A percentile compares a stretch with the other conserved stretches of the same genome.
These are phyloP conservation scores for Carcharodon carcharias DNA, from an alignment of 2,797 vertebrate genomes.

Conservation along the genomic window DNA sequence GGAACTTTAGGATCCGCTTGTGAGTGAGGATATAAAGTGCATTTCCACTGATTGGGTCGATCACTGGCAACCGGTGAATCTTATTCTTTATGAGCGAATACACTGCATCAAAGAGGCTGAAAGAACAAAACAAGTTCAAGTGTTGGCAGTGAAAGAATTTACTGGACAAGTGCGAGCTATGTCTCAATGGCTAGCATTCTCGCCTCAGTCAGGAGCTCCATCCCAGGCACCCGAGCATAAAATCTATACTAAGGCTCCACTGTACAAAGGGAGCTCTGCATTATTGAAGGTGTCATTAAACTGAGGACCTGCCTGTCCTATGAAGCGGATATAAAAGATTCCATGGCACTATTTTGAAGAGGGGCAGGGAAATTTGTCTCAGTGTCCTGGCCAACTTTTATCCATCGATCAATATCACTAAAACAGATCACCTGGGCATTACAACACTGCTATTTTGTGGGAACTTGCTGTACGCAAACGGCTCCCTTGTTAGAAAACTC, in stretches of 20 bases:
- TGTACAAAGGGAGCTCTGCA: not conserved
- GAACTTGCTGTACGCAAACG: no score
- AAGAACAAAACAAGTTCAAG: slow-evolving; percentile 44
- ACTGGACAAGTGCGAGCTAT: not conserved
- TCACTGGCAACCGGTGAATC: slow-evolving; percentile 93
- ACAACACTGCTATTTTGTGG: no score
- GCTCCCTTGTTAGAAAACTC: no score
- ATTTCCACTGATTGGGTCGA: slow-evolving; percentile 89
- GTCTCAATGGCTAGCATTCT: not conserved
- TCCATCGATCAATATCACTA: no score
- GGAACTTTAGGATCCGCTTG: slow-evolving; percentile 98
- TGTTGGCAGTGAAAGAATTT: not conserved
- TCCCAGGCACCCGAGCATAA: not conserved
- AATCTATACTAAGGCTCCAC: not conserved
- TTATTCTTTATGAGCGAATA: slow-evolving; percentile 96
- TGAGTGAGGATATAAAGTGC: slow-evolving; percentile 98
- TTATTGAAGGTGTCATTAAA: not conserved
- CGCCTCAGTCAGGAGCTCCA: not conserved
- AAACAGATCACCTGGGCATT: no score
- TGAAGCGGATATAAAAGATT: not conserved
- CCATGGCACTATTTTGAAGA: not conserved
- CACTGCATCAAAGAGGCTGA: slow-evolving; percentile 92
- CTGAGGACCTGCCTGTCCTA: not conserved
- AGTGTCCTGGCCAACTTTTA: no score
- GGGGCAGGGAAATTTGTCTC: no score